Evolutionary conservation across 64 coral and sea anemone species (phyloP), one percentile per base, ranked within the genome.

Genomic region (Montipora cactus): DNA sequence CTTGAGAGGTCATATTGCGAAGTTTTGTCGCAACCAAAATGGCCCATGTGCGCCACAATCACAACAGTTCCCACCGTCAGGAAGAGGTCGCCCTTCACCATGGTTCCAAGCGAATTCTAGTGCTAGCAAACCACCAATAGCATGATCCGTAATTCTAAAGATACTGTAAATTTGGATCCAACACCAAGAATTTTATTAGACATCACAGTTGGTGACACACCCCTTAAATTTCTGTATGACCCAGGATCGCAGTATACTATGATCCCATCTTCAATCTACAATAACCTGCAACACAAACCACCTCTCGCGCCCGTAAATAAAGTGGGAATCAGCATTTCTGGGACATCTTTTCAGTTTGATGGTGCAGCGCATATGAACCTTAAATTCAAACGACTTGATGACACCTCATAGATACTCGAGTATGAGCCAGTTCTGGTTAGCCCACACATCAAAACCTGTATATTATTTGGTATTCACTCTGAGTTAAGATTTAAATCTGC

Each of bases 241-340:
- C 88, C 88, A n/a, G 88, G 88, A 2, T 90, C 88, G 10, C 88
- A 90, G 52, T 90, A 90, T 28, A 90, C 88, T 16, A 90, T 90
- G 88, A 79, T 90, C 9, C 73, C 88, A 14, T 90, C 74, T n/a
- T 78, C 72, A 28, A 75, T 79, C 10, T 90, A 90, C 66, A 25
- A 61, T 59, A 76, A 52, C 9, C 3, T 78, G 14, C 51, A 52
- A 79, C 46, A 47, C n/a, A 90, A 90, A 47, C 88, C 88, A 47
- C 88, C 71, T 5, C n/a, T 79, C 20, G 11, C 49, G 5, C 68
- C 88, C 2, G 75, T 76, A n/a, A 53, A 90, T 49, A 90, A 90
- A 61, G 73, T 90, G 8, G 88, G 88, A 23, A 57, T 90, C 50
- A 53, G 73, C 7, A 90, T 90, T 14, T 90, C 88, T 1, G 88